Percentiles rank a stretch among this genome's conserved stretches.
These are phyloP conservation scores for Pterois miles DNA, from an alignment of 2,797 vertebrate genomes.

Conservation along the genomic window DNA sequence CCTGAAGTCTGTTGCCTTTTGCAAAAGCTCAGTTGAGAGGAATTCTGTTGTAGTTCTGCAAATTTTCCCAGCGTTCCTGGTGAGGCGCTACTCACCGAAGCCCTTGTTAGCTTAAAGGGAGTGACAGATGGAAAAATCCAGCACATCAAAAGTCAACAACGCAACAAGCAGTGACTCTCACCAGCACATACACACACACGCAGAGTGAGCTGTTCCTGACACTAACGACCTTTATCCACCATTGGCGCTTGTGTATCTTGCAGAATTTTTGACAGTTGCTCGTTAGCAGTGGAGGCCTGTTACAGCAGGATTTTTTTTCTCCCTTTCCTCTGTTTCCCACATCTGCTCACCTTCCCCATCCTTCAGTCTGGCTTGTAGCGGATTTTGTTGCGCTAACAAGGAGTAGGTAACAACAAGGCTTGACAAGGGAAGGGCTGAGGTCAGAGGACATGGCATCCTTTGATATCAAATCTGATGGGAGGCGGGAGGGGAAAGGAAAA, in stretches of 20 bases:
- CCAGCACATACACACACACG: background rate
- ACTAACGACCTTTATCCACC: constrained; percentile 66
- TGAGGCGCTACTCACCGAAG: constrained; percentile 20
- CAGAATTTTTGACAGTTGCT: constrained; percentile 69
- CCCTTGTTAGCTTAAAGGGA: constrained; percentile 60
- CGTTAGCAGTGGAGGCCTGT: constrained; percentile 67
- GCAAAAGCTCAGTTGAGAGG: constrained; percentile 25
- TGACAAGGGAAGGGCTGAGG: constrained; percentile 38
- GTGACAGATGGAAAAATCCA: constrained; percentile 54
- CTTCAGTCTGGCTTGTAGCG: constrained; percentile 8
- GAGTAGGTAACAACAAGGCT: constrained; percentile 17
- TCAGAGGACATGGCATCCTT: constrained; percentile 45
- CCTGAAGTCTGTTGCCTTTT: constrained; percentile 18
- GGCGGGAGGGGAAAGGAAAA: background rate
- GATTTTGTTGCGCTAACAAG: constrained; percentile 49
- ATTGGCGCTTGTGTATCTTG: constrained; percentile 27
- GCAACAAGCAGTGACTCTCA: constrained; percentile 40
- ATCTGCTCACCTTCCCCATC: constrained; percentile 30
- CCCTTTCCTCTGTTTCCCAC: constrained; percentile 9
- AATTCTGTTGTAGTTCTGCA: constrained; percentile 17
- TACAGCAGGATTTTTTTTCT: constrained; percentile 38
- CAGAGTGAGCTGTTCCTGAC: constrained; percentile 40
- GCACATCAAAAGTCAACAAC: constrained; percentile 57
- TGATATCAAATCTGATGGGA: constrained; percentile 33
- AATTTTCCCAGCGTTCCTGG: constrained; percentile 27